Conservation (phyloP, 2,113 vertebrate species). For the Sorex fumeus region DNA sequence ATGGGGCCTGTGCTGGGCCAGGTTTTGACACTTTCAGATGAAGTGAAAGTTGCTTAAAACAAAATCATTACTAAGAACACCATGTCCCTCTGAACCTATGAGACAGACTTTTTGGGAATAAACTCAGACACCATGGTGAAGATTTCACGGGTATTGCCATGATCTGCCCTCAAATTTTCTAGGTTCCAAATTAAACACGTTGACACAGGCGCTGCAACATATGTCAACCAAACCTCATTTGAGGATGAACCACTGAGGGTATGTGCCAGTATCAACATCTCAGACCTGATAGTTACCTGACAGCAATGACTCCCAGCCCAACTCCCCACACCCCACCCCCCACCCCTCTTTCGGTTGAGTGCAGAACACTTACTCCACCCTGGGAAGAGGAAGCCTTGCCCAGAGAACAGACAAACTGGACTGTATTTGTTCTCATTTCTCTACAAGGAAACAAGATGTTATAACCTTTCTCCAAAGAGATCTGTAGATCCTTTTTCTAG, state of each 20-base stretch:
- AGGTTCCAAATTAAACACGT: too few species aligned
- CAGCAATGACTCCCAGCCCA: constrained; percentile 71
- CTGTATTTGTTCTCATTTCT: not conserved
- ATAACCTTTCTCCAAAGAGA: not conserved
- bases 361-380: constrained; percentile 55
- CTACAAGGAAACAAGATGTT: not conserved
- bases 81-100: constrained; percentile 15
- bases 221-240: too few species aligned
- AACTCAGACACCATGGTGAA: constrained; percentile 51
- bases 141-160: constrained; percentile 63
- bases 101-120: constrained; percentile 35
- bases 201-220: too few species aligned
- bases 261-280: not conserved
- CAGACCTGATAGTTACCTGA: constrained; percentile 61
- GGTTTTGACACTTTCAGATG: constrained; percentile 73
- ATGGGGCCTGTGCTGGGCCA: constrained; percentile 62
- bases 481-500: not conserved
- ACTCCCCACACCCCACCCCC: too few species aligned
- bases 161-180: constrained; percentile 43
- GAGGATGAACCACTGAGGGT: too few species aligned
- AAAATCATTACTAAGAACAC: constrained; percentile 64
- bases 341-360: constrained; percentile 66
- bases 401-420: not conserved
- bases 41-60: not conserved
- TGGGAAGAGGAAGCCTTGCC: constrained; percentile 21